phyloP scores from a whole-genome alignment of 2,113 vertebrate species.

The Spea multiplicata region DNA sequence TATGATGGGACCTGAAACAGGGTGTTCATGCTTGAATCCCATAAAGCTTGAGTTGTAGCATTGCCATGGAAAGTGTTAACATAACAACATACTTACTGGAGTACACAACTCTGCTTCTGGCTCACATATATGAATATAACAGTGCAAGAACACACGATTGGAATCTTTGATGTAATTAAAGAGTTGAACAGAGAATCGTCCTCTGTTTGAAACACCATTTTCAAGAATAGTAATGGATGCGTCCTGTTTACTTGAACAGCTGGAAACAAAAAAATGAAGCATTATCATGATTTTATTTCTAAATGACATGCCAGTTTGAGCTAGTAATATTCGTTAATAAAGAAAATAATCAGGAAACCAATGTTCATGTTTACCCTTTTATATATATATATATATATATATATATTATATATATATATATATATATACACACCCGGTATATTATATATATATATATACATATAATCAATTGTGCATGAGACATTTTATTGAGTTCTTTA shows the following conservation, averaged over 20 bases:
- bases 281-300: too few species aligned
- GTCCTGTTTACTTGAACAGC: conserved; percentile 7
- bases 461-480: too few species aligned
- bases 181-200: conserved; percentile 54
- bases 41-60: not conserved
- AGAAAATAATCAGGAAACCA: too few species aligned
- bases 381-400: too few species aligned
- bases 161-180: conserved; percentile 53
- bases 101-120: conserved; percentile 37
- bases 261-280: not conserved
- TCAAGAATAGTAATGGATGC: conserved; percentile 50
- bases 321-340: too few species aligned
- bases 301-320: too few species aligned
- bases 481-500: too few species aligned
- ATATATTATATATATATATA: too few species aligned
- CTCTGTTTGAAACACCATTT: conserved; percentile 53
- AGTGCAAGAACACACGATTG: conserved; percentile 55
- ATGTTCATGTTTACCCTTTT: too few species aligned
- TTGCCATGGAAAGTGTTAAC: not conserved
- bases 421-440: too few species aligned
- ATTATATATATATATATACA: too few species aligned
- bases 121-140: conserved; percentile 54
- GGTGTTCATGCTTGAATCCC: not conserved
- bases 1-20: not conserved
- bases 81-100: conserved; percentile 49